Conservation (phyloP, 2,113 vertebrate species). For the Connochaetes taurinus region DNA sequence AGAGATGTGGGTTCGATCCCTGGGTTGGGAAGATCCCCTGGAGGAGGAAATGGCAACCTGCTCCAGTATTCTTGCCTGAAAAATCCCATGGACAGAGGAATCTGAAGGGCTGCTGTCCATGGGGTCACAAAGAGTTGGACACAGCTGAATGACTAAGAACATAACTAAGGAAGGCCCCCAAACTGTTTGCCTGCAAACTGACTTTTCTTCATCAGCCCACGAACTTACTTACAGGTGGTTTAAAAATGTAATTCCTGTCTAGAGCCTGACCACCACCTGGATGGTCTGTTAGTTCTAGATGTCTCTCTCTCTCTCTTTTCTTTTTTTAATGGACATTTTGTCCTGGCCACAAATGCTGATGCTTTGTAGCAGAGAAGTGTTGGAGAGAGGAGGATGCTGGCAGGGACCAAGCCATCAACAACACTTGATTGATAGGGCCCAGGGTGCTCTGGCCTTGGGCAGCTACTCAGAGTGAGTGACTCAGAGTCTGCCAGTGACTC, state of each 20-base stretch:
- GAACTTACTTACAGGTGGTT: background rate
- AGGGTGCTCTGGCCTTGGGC: background rate
- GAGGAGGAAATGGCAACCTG: background rate
- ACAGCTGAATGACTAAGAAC: background rate
- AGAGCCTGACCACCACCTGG: background rate
- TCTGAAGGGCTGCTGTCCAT: background rate
- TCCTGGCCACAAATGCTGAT: background rate
- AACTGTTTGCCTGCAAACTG: background rate
- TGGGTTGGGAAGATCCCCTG: background rate
- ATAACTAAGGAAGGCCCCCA: background rate
- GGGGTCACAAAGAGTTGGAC: background rate
- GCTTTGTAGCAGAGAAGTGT: background rate
- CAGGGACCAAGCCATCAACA: background rate
- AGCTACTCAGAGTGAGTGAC: fast-evolving
- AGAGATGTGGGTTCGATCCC: fast-evolving
- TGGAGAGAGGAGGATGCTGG: background rate
- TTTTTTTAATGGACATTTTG: background rate
- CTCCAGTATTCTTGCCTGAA: background rate
- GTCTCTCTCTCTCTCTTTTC: background rate
- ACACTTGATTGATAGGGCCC: background rate
- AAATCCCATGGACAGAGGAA: background rate
- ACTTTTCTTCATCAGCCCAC: background rate
- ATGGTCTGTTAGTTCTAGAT: background rate
- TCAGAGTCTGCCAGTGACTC: background rate
- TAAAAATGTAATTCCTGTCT: background rate